Evolutionary conservation across 1,140 invertebrate species (phyloP).

Genomic region (Alviniconcha marisindica): DNA sequence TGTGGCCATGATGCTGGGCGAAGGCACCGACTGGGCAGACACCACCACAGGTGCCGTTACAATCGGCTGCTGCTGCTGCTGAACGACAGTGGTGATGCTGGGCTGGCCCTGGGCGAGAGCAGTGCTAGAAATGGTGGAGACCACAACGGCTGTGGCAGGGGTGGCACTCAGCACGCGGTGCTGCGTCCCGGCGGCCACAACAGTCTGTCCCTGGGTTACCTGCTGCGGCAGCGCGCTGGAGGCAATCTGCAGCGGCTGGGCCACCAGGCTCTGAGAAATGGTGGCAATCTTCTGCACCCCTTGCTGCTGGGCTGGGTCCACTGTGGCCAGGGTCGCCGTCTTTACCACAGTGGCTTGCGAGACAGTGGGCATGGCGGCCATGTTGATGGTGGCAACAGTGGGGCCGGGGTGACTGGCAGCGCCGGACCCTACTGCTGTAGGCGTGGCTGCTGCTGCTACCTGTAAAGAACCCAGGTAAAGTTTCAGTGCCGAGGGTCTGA

Average conservation of each 20-base stretch:
- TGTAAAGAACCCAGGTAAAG: too few species aligned
- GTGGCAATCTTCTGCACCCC: slow-evolving; percentile 38
- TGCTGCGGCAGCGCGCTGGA: slow-evolving; percentile 42
- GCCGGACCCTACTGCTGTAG: slow-evolving; percentile 34
- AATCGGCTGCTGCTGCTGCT: slow-evolving; percentile 34
- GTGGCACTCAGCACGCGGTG: slow-evolving; percentile 8
- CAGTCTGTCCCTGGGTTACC: slow-evolving; percentile 12
- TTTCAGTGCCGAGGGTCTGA: too few species aligned
- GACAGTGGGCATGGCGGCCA: slow-evolving; percentile 2
- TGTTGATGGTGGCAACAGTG: slow-evolving; percentile 44
- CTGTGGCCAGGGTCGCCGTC: slow-evolving; percentile 7
- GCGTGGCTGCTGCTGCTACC: slow-evolving; percentile 40
- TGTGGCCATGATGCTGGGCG: slow-evolving; percentile 47
- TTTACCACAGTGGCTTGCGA: slow-evolving; percentile 33
- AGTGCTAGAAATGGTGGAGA: not conserved
- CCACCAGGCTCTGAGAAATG: slow-evolving; percentile 46
- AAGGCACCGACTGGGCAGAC: slow-evolving; percentile 49
- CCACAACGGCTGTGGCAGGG: slow-evolving; percentile 38
- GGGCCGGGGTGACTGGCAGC: slow-evolving; percentile 35
- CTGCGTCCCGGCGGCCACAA: slow-evolving; percentile 22
- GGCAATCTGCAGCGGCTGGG: slow-evolving; percentile 42
- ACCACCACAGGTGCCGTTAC: slow-evolving; percentile 33
- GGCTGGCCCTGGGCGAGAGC: not conserved
- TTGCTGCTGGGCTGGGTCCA: slow-evolving; percentile 33
- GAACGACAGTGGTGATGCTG: not conserved